Conservation (phyloP, 1,140 invertebrate species). For the Stegodyphus mimosarum region DNA sequence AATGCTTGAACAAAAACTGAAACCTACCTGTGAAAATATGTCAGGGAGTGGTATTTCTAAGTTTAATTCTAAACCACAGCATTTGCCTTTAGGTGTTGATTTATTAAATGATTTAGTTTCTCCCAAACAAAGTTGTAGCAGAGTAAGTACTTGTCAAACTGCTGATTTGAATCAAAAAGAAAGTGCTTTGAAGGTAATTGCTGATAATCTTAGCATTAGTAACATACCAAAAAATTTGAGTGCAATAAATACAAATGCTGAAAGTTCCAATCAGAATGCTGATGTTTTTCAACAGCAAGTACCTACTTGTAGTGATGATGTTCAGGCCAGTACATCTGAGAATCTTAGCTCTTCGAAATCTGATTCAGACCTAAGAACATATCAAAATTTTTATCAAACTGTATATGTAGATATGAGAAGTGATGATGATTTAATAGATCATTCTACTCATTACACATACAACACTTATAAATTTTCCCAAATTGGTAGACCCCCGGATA, state of each 20-base stretch:
- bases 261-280: not conserved
- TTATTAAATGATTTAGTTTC: slow-evolving; percentile 29
- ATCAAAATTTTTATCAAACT: slow-evolving; percentile 45
- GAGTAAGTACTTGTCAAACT: not conserved
- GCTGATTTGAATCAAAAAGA: slow-evolving; percentile 15
- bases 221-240: not conserved
- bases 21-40: not conserved
- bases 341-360: not conserved
- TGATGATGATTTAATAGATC: slow-evolving; percentile 33
- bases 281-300: not conserved
- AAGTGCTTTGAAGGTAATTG: slow-evolving; percentile 48
- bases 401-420: slow-evolving; percentile 25
- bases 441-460: slow-evolving; percentile 39
- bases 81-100: slow-evolving; percentile 3
- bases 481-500: slow-evolving; percentile 21
- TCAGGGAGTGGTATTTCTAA: not conserved
- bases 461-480: slow-evolving; percentile 58
- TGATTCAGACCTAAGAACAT: slow-evolving; percentile 4
- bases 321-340: not conserved
- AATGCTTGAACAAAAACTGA: slow-evolving; percentile 9
- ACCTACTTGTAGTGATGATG: not conserved
- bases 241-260: not conserved
- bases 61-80: slow-evolving; percentile 7
- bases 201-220: slow-evolving; percentile 20
- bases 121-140: not conserved